phyloP scores from a whole-genome alignment of 1,140 invertebrate genomes.

The Scaptomyza hsui region DNA sequence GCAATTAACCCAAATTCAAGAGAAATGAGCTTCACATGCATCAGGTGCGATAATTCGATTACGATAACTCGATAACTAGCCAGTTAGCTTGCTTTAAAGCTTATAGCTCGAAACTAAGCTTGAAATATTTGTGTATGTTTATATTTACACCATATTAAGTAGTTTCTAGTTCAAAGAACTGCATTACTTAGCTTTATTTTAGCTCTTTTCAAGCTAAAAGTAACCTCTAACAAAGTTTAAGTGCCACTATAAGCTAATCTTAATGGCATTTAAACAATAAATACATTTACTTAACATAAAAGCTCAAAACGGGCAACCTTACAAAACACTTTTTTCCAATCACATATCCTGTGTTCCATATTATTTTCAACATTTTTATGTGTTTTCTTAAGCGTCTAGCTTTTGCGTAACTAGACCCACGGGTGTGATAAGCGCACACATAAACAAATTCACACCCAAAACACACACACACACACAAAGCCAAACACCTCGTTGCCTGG shows the following conservation, averaged over 20 bases:
- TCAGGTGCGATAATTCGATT: slow-evolving; percentile 30
- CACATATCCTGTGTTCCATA: slow-evolving; percentile 2
- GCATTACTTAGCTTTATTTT: too few species aligned
- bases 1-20: slow-evolving; percentile 66
- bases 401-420: slow-evolving; percentile 24
- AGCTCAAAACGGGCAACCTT: not conserved
- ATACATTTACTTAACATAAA: slow-evolving; percentile 1
- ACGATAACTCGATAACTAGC: slow-evolving; percentile 13
- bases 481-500: slow-evolving; percentile 32
- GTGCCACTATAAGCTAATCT: slow-evolving; percentile 13
- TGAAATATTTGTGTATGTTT: not conserved
- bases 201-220: not conserved
- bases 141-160: too few species aligned
- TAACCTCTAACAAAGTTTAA: slow-evolving; percentile 1
- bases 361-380: slow-evolving; percentile 21
- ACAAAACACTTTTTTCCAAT: not conserved
- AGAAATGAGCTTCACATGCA: slow-evolving; percentile 55
- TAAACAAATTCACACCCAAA: slow-evolving; percentile 50
- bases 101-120: not conserved
- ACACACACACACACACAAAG: not conserved
- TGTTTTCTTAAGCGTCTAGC: slow-evolving; percentile 17
- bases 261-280: slow-evolving; percentile 13
- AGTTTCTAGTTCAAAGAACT: too few species aligned
- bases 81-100: not conserved
- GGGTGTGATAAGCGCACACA: slow-evolving; percentile 43